Evolutionary conservation across 2,888 invertebrate genomes (phyloP), one percentile per base, ranked within the genome.

Genomic region (Ferdinandea cuprea): DNA sequence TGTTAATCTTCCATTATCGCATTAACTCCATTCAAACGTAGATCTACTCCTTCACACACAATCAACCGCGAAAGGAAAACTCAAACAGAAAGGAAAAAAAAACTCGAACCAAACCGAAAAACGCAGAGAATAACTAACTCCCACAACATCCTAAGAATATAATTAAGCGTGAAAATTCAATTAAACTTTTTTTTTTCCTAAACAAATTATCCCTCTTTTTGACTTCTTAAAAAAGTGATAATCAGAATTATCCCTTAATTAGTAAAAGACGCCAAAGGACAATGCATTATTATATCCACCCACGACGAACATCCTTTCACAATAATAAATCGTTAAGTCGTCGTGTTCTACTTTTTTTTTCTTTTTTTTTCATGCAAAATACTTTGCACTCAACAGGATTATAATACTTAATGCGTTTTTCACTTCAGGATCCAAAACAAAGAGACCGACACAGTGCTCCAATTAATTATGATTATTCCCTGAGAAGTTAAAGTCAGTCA

Each of bases 231-330:
- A 44, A 63, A 59, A 32, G 69, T 65, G 76, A 76, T 81, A 76
- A 74, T 65, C 50, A 65, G 59, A 76, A 81, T 81, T 76, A 73
- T 32, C 80, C 52, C 74, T 68, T 74, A 80, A 80, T 80, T 68
- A 68, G 63, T 46, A 56, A 7, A n/a, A 61, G 37, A 42, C 46
- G 44, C 42, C 40, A 59, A 63, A 58, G 74, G 68, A 80, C 73
- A 80, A 69, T 63, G 56, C 50, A 59, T 59, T 46, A 21, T 37
- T 65, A 54, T 8, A 25, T 32, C 30, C 13, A 40, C 13, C 19
- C 44, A 19, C 15, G 44, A 8, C 11, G 44, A 44, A 44, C 32
- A 68, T 54, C 44, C 19, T 44, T 15, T 19, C 44, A 25, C 25
- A 25, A 25, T n/a, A n/a, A 46, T 46, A 46, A 46, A 21, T 50